A percentile compares a stretch with the other conserved stretches of the same genome.
These are phyloP conservation scores for Drosophila watanabei DNA, from an alignment of 1,140 invertebrate genomes.

Conservation along the genomic window DNA sequence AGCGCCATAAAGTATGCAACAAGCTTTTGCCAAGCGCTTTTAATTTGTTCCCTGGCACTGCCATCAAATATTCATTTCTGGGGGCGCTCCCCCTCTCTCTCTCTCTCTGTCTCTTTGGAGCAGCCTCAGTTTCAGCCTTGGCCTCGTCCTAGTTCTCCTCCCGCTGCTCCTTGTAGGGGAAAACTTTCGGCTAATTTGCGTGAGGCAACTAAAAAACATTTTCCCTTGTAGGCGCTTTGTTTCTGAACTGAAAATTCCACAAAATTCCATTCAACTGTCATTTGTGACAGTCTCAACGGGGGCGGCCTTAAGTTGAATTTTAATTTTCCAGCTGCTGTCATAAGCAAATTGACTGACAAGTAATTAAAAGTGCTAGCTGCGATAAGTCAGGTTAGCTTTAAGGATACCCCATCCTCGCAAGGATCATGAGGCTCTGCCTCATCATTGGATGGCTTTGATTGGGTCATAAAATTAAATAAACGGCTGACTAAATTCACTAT, in stretches of 20 bases:
- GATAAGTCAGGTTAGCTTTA: slow-evolving; percentile 12
- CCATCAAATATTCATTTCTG: slow-evolving; percentile 79
- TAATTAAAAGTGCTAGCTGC: slow-evolving; percentile 61
- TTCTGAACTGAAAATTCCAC: slow-evolving; percentile 51
- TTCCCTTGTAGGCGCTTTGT: slow-evolving; percentile 63
- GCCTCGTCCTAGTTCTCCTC: not conserved
- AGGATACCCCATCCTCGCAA: not conserved
- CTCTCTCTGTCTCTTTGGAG: slow-evolving; percentile 29
- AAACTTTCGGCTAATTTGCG: slow-evolving; percentile 79
- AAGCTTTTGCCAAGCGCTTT: slow-evolving; percentile 71
- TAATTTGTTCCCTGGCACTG: slow-evolving; percentile 68
- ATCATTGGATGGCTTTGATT: slow-evolving; percentile 55
- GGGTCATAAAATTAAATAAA: slow-evolving; percentile 79
- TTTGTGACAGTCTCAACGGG: slow-evolving; percentile 45
- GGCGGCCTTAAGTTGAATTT: slow-evolving; percentile 38
- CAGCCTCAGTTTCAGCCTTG: not conserved
- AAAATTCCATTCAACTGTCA: slow-evolving; percentile 76
- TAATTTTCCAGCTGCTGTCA: slow-evolving; percentile 58
- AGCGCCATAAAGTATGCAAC: slow-evolving; percentile 82
- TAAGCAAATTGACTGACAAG: slow-evolving; percentile 69
- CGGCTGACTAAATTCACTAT: slow-evolving; percentile 75
- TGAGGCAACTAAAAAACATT: slow-evolving; percentile 75
- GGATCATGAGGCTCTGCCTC: not conserved
- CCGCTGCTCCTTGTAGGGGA: slow-evolving; percentile 14
- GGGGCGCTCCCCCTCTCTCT: slow-evolving; percentile 10